Conservation (phyloP, 2,797 vertebrate genomes). For the Pseudopleuronectes americanus region DNA sequence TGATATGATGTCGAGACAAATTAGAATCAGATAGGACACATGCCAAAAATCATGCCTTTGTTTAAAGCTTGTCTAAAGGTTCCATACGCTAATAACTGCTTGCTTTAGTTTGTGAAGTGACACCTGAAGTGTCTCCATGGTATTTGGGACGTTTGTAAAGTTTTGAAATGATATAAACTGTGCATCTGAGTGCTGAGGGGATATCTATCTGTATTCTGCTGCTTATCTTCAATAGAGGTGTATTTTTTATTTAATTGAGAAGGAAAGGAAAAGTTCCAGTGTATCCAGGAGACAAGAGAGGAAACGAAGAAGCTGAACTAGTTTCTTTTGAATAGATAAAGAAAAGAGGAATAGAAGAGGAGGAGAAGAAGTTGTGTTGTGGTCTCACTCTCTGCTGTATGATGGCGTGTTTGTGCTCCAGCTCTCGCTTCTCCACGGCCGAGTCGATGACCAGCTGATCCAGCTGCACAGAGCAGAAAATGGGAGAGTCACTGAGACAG, state of each 20-base stretch:
- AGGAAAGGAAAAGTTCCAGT: no score
- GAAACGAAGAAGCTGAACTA: background rate
- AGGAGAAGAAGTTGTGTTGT: background rate
- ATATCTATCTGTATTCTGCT: background rate
- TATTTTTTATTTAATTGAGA: background rate
- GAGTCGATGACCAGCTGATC: conserved; percentile 99
- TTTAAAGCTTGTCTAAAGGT: no score
- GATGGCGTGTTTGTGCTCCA: conserved; percentile 96
- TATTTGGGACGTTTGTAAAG: no score
- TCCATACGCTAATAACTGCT: background rate
- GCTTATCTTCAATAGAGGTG: background rate
- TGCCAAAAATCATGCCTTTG: no score
- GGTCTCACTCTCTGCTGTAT: conserved; percentile 94
- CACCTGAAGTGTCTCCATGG: no score
- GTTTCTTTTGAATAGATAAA: background rate
- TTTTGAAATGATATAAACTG: no score
- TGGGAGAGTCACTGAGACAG: conserved; percentile 14
- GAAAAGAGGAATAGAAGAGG: background rate
- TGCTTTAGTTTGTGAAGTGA: background rate
- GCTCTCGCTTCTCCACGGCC: conserved; percentile 94
- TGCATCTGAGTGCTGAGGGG: no score
- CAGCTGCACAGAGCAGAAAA: conserved; percentile 81
- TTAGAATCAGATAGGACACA: no score
- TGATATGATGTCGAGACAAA: no score
- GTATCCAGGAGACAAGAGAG: no score